Evolutionary conservation across 2,888 invertebrate species (phyloP).

Genomic region (Bedellia somnulentella): DNA sequence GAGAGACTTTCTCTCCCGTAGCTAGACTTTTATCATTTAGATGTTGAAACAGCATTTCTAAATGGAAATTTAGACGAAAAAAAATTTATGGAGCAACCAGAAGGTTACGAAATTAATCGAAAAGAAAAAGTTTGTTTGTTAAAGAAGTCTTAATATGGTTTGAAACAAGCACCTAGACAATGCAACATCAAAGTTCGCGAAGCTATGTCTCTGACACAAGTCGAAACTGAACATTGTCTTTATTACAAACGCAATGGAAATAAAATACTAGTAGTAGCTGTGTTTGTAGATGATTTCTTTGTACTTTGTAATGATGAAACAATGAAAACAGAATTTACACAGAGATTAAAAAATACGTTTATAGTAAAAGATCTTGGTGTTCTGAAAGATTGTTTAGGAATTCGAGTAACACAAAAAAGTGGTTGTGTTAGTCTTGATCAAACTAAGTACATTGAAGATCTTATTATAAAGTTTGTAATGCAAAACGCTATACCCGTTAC

Average conservation of each 20-base stretch:
- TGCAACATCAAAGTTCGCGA: neutral
- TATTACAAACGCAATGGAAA: neutral
- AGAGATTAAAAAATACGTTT: neutral
- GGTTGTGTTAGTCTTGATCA: too few relatives aligned
- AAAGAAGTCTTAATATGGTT: neutral
- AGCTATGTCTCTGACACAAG: neutral
- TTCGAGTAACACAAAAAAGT: too few relatives aligned
- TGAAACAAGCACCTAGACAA: neutral
- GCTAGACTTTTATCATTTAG: too few relatives aligned
- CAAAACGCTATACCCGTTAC: too few relatives aligned
- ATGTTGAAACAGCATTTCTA: too few relatives aligned
- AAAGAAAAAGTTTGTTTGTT: neutral
- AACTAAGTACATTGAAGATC: too few relatives aligned
- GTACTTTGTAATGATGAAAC: neutral
- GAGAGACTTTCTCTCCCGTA: too few relatives aligned
- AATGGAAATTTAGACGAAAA: neutral
- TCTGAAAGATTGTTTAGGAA: too few relatives aligned
- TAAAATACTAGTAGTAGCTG: neutral
- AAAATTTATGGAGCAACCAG: neutral
- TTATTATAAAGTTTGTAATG: too few relatives aligned
- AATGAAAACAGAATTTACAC: neutral
- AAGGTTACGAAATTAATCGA: neutral
- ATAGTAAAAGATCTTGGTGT: neutral
- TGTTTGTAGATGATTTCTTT: constrained; percentile 1
- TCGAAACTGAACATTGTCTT: neutral